Percentiles rank a stretch among this genome's conserved stretches.
phyloP scores from a whole-genome alignment of 2,888 invertebrate species.

The Papilio gigon region DNA sequence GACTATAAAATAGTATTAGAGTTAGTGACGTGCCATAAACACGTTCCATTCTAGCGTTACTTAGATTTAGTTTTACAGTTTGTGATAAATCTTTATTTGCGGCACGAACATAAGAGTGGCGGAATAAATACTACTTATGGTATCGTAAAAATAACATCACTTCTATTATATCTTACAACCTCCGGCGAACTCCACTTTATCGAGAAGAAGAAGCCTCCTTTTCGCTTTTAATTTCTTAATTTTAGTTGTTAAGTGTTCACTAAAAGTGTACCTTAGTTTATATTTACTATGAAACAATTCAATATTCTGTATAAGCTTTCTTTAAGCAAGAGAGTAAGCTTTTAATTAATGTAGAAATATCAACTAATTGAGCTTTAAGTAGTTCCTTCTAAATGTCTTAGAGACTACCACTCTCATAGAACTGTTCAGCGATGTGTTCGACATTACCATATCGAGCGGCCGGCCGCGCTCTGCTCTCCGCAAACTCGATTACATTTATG shows the following conservation, averaged over 20 bases:
- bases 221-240: no score
- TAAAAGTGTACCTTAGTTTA: no score
- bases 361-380: not conserved
- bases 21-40: slow-evolving; percentile 7
- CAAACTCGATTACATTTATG: slow-evolving; percentile 36
- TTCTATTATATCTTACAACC: no score
- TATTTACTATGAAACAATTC: no score
- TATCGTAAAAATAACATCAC: not conserved
- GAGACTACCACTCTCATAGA: slow-evolving; percentile 22
- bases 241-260: no score
- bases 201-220: no score
- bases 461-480: slow-evolving; percentile 37
- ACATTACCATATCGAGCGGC: slow-evolving; percentile 32
- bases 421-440: slow-evolving; percentile 29
- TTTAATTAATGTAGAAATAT: not conserved
- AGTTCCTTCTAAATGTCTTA: slow-evolving; percentile 11
- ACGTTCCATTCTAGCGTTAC: slow-evolving; percentile 7
- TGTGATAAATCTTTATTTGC: slow-evolving; percentile 17
- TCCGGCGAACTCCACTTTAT: no score
- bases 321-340: no score
- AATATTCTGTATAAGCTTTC: no score
- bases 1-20: not conserved
- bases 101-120: not conserved
- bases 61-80: slow-evolving; percentile 23
- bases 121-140: not conserved